Conservation (phyloP, 2,113 vertebrate species). For the Patagioenas fasciata region DNA sequence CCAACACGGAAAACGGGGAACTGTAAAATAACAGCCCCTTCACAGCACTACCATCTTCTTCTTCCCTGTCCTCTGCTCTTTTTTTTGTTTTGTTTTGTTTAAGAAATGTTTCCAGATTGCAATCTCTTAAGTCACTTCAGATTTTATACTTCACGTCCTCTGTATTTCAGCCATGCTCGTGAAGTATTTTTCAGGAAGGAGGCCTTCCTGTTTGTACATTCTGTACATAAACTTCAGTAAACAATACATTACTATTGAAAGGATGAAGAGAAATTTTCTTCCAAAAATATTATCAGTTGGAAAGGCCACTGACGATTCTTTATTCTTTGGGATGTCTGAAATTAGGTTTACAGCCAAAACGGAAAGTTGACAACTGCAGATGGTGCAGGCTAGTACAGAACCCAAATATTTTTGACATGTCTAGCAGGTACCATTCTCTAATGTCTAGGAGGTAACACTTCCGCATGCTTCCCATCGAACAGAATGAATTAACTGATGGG, state of each 20-base stretch:
- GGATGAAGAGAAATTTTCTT: conserved; percentile 33
- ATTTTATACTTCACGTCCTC: conserved; percentile 61
- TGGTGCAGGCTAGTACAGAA: conserved; percentile 9
- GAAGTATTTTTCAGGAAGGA: conserved; percentile 78
- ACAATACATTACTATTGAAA: conserved; percentile 68
- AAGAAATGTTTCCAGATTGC: background rate
- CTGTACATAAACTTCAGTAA: conserved; percentile 74
- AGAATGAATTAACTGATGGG: conserved; percentile 25
- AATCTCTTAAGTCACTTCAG: conserved; percentile 61
- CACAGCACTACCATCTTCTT: background rate
- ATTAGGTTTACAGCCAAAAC: conserved; percentile 48
- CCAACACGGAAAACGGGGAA: background rate
- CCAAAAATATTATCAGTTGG: conserved; percentile 55
- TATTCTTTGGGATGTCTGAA: conserved; percentile 50
- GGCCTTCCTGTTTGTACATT: conserved; percentile 77
- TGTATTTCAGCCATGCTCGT: conserved; percentile 53
- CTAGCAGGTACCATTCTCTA: conserved; percentile 6
- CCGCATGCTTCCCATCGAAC: background rate
- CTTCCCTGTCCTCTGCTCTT: background rate
- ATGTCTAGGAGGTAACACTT: background rate
- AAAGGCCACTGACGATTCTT: conserved; percentile 26
- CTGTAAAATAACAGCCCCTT: conserved; percentile 45
- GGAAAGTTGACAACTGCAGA: conserved; percentile 48
- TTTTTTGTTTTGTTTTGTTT: background rate
- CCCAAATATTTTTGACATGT: conserved; percentile 15